These are phyloP conservation scores for Hemibagrus wyckioides DNA, from an alignment of 2,113 vertebrate genomes.

Conservation along the genomic window DNA sequence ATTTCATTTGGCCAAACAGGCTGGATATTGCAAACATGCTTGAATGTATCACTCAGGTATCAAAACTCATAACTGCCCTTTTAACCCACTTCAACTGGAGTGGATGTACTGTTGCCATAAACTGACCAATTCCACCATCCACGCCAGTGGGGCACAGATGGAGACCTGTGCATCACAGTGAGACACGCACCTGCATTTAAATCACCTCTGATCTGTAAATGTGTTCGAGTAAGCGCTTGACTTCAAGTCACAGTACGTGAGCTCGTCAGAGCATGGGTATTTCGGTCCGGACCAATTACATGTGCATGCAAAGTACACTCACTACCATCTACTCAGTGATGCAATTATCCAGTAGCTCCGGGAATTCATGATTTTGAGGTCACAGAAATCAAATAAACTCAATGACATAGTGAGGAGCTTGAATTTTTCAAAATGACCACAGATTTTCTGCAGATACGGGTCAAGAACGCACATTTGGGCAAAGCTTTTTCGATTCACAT, in stretches of 20 bases:
- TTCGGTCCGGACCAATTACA: neutral
- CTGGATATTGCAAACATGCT: conserved; percentile 32
- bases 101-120: conserved; percentile 22
- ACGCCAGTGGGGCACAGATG: conserved; percentile 10
- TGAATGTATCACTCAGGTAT: conserved; percentile 24
- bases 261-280: neutral
- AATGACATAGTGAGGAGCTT: too few species aligned
- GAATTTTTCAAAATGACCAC: too few species aligned
- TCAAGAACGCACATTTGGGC: too few species aligned
- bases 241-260: conserved; percentile 20
- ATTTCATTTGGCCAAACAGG: conserved; percentile 29
- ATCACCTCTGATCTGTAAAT: conserved; percentile 39
- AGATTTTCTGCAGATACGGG: too few species aligned
- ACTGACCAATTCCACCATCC: conserved; percentile 26
- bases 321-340: neutral
- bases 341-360: neutral
- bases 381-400: too few species aligned
- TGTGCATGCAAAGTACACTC: neutral
- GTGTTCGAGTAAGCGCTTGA: conserved; percentile 30
- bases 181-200: conserved; percentile 31
- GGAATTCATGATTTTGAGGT: too few species aligned
- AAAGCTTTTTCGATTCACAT: too few species aligned
- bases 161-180: conserved; percentile 25
- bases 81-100: conserved; percentile 25
- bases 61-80: conserved; percentile 43